Percentiles rank a stretch among this genome's conserved stretches.
phyloP scores from a whole-genome alignment of 2,797 vertebrate genomes.

The Halcyon badia region DNA sequence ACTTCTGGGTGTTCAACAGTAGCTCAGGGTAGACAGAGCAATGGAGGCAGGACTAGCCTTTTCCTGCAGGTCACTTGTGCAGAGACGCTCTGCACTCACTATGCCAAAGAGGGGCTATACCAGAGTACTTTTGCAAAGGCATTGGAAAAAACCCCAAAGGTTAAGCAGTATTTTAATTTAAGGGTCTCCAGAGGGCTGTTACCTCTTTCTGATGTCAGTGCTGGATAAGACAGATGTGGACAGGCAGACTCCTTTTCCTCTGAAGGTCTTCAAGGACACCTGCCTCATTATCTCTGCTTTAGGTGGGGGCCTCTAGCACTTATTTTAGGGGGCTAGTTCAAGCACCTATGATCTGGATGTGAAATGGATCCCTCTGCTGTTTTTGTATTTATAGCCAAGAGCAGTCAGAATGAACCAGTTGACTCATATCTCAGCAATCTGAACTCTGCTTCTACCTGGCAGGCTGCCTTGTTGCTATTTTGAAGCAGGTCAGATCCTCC shows the following conservation, averaged over 20 bases:
- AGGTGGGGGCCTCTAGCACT: background rate
- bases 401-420: background rate
- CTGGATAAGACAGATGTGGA: rapidly evolving
- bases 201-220: background rate
- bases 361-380: background rate
- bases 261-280: background rate
- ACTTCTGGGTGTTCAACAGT: background rate
- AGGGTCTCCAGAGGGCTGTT: background rate
- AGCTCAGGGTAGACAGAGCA: background rate
- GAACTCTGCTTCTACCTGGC: constrained; percentile 31
- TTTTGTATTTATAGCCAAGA: background rate
- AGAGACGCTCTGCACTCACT: background rate
- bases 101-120: background rate
- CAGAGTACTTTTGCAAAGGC: background rate
- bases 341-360: background rate
- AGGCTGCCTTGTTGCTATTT: background rate
- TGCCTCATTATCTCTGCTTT: background rate
- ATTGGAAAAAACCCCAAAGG: background rate
- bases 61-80: background rate
- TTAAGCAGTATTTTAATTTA: background rate
- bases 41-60: background rate
- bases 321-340: background rate
- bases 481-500: background rate
- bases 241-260: background rate
- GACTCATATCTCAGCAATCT: background rate